Base-by-base conservation (phyloP, 2,888 invertebrate species). In the Apantesis nais region DNA sequence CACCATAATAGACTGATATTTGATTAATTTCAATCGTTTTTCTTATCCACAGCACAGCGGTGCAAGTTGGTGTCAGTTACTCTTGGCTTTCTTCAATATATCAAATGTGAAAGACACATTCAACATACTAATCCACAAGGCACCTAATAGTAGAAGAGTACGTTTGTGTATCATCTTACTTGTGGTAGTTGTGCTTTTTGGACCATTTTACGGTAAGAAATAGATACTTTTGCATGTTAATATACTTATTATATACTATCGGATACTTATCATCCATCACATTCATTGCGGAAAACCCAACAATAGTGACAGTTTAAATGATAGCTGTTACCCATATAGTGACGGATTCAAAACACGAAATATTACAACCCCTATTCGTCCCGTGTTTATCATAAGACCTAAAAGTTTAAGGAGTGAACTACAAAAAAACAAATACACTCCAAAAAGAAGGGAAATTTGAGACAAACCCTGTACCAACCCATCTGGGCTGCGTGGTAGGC, bases 171-270 rank as follows among this genome's bases (percentile, higher is more conserved):
- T 91, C 2, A 88, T 95, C 60, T 84, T 96, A 72, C 60, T 89
- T 1, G 88, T 95, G 1, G 93, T 93, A 0, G 90, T 92, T 74
- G 84, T 96, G 31, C 85, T 96, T 1, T 94, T 95, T 76, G 96
- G 96, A 64, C 96, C 96, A 4, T 88, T 95, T 86, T 93, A 91
- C 80, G 96, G 96, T 96, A 78, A 91, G 91, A 4, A 29, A 58
- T 58, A 0, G 12, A 25, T 58, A 14, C 25, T 58, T 48, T 11
- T 22, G 25, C 8, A 48, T 22, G 9, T 48, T 22, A 22, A 22
- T 48, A n/a, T n/a, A n/a, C n/a, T n/a, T n/a, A n/a, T n/a, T n/a
- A n/a, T n/a, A n/a, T n/a, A n/a, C n/a, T n/a, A n/a, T n/a, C 48
- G 9, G 22, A 8, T 22, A 8, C 22, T 52, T 22, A 52, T 52